These are phyloP conservation scores for Trialeurodes vaporariorum DNA, from an alignment of 1,140 invertebrate genomes.

Conservation along the genomic window DNA sequence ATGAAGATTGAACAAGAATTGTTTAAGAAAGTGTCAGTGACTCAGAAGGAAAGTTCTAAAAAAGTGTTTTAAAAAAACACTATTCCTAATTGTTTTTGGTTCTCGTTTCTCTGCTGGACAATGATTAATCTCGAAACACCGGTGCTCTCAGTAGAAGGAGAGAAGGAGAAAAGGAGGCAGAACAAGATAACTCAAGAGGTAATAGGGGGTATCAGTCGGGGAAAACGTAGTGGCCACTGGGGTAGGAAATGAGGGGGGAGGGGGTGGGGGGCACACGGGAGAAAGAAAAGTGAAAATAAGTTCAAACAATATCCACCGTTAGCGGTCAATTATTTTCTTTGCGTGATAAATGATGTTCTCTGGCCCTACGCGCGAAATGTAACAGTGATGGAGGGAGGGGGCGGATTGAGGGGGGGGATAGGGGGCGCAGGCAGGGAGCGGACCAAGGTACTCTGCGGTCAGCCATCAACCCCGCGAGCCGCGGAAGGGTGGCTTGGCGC, in stretches of 20 bases:
- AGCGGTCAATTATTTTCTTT: background rate
- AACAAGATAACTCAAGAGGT: too few species aligned
- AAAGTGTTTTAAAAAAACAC: too few species aligned
- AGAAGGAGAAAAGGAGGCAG: too few species aligned
- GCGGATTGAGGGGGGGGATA: conserved; percentile 6
- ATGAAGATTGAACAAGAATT: too few species aligned
- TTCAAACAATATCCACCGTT: conserved; percentile 14
- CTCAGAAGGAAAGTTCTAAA: too few species aligned
- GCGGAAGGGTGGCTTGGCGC: conserved; percentile 10
- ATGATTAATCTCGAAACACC: too few species aligned
- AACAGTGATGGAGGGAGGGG: background rate
- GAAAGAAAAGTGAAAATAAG: background rate
- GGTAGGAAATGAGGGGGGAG: conserved; percentile 8
- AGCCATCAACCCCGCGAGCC: background rate
- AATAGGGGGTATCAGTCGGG: too few species aligned
- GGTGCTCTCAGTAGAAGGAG: too few species aligned
- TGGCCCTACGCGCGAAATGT: conserved; percentile 7
- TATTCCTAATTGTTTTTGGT: too few species aligned
- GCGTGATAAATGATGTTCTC: background rate
- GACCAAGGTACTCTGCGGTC: conserved; percentile 7
- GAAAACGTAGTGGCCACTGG: too few species aligned
- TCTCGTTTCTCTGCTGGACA: too few species aligned
- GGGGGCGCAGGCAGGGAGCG: conserved; percentile 2
- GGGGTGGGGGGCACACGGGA: conserved; percentile 3
- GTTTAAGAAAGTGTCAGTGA: too few species aligned